Base-by-base conservation (phyloP, 2,113 vertebrate species). In the Tichodroma muraria region DNA sequence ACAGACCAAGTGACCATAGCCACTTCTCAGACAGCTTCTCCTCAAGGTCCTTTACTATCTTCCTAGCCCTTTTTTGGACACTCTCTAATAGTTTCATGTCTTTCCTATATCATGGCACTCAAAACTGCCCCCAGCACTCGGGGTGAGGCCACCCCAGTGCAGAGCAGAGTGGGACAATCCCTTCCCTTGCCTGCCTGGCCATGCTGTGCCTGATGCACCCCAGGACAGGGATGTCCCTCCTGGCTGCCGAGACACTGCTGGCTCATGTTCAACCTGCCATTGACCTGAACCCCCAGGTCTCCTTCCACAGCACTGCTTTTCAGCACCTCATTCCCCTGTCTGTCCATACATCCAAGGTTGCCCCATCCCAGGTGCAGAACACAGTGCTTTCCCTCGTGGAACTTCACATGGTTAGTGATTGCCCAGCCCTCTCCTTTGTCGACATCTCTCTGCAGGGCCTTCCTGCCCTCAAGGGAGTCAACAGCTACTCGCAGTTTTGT, bases 221-320 rank as follows among this genome's bases (percentile, higher is more conserved):
- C 1, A 76, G 52, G 35, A 57, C 8, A 59, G 0, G 0, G 4
- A 0, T 11, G 52, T 3, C 60, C 25, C 31, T 85, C 30, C 37
- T 31, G 52, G 31, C 52, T 66, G 31, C 49, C 31, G 50, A 7
- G 70, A 31, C 71, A 37, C 44, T 76, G 71, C 53, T 63, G 47
- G 9, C 27, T 85, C 31, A 50, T 14, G 6, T 31, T 8, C 31
- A 50, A 7, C 25, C 59, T 57, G 17, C 10, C 13, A 35, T 2
- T 21, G 44, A 57, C 71, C 31, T 4, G 53, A 8, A 57, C 15
- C 12, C 11, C 21, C 35, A 50, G 42, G 42, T 30, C 30, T 33
- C 42, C 42, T 57, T 42, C 42, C 42, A 20, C 3, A 2, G 35
- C 42, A 31, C 25, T 50, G 25, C 31, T 50, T 30, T 85, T 35